These are phyloP conservation scores for Poeciliopsis gracilis DNA, from an alignment of 2,797 vertebrate species.

Conservation along the genomic window DNA sequence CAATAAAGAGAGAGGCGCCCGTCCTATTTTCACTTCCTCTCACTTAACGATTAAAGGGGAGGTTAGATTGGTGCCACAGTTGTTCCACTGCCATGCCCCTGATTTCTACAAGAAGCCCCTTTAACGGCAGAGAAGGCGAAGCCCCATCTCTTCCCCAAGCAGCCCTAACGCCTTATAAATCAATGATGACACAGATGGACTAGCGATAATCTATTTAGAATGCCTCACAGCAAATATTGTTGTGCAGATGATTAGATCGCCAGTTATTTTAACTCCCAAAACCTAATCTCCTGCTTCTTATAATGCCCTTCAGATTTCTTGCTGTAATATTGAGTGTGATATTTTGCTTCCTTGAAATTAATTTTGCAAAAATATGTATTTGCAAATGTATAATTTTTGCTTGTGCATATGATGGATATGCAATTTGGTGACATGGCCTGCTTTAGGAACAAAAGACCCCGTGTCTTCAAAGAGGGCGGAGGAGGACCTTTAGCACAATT, in stretches of 20 bases:
- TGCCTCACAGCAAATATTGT: constrained; percentile 99
- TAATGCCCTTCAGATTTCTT: constrained; percentile 61
- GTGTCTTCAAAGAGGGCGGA: constrained; percentile 86
- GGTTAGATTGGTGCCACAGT: constrained; percentile 86
- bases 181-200: constrained; percentile 99
- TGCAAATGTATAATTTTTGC: not conserved
- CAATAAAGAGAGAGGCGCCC: constrained; percentile 66
- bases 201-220: constrained; percentile 99
- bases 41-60: constrained; percentile 82
- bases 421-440: constrained; percentile 80
- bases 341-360: constrained; percentile 54
- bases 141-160: constrained; percentile 85
- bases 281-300: constrained; percentile 69
- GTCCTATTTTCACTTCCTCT: constrained; percentile 85
- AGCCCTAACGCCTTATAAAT: constrained; percentile 99
- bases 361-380: constrained; percentile 25
- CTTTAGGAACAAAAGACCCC: constrained; percentile 87
- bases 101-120: constrained; percentile 93
- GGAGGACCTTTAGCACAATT: constrained; percentile 89
- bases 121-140: constrained; percentile 89
- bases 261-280: constrained; percentile 90
- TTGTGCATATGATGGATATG: constrained; percentile 28
- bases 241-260: constrained; percentile 98
- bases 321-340: constrained; percentile 49
- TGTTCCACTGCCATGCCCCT: constrained; percentile 86